Conservation (phyloP, 1,140 invertebrate genomes). For the Diprion similis region DNA sequence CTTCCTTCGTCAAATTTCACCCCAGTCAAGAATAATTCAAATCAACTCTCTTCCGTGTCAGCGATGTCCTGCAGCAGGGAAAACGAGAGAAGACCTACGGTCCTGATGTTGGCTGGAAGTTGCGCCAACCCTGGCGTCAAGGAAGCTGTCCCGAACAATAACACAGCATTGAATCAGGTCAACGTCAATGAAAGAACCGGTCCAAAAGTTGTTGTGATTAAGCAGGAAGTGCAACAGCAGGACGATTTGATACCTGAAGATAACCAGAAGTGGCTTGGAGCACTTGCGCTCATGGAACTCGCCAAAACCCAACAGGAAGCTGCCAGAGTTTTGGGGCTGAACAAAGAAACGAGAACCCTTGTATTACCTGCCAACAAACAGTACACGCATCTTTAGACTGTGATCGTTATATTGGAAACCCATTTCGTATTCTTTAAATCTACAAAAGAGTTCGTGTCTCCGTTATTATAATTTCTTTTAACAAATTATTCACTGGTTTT, state of each 20-base stretch:
- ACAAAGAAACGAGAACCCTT: constrained; percentile 24
- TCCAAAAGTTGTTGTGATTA: constrained; percentile 44
- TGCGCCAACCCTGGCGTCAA: constrained; percentile 51
- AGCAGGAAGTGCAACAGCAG: constrained; percentile 42
- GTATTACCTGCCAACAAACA: constrained; percentile 34
- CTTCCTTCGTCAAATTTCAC: background rate
- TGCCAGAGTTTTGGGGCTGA: constrained; percentile 33
- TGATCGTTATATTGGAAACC: constrained; percentile 16
- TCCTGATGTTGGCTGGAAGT: constrained; percentile 61
- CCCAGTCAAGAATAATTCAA: too few relatives aligned
- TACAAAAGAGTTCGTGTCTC: too few relatives aligned
- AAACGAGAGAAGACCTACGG: constrained; percentile 65
- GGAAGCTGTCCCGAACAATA: constrained; percentile 32
- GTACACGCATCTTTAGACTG: constrained; percentile 55
- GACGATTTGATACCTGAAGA: constrained; percentile 52
- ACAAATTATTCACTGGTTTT: background rate
- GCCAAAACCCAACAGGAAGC: constrained; percentile 55
- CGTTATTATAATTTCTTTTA: too few relatives aligned
- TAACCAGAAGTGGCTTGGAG: constrained; percentile 67
- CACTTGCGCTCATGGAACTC: constrained; percentile 73
- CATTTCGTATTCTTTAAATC: background rate
- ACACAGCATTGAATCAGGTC: constrained; percentile 15
- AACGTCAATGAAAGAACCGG: constrained; percentile 21
- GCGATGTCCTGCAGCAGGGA: constrained; percentile 35
- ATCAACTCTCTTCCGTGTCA: too few relatives aligned